Conservation (phyloP, 2,888 invertebrate genomes). For the Eulithis prunata region DNA sequence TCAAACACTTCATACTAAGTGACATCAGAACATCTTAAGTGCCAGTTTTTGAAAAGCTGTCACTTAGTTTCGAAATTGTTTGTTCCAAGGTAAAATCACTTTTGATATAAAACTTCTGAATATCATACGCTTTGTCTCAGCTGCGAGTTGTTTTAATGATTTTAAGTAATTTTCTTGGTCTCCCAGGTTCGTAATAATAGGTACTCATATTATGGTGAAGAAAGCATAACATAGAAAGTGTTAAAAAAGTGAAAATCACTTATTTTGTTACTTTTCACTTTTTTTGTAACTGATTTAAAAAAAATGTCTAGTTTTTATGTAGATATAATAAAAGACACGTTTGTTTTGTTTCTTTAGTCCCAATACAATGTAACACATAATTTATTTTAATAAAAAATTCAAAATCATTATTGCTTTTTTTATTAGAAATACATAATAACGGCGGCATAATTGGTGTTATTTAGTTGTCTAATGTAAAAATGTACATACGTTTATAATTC, state of each 20-base stretch:
- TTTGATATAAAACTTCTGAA: not conserved
- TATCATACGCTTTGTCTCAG: too few species aligned
- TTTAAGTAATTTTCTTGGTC: too few species aligned
- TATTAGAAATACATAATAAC: conserved; percentile 44
- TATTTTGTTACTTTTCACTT: too few species aligned
- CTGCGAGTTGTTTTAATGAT: too few species aligned
- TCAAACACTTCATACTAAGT: not conserved
- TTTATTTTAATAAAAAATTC: conserved; percentile 22
- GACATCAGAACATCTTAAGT: not conserved
- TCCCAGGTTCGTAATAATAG: too few species aligned
- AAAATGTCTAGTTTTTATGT: too few species aligned
- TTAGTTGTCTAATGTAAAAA: conserved; percentile 37
- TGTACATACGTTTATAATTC: conserved; percentile 16
- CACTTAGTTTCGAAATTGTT: not conserved
- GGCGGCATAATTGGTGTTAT: conserved; percentile 58
- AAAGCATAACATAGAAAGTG: too few species aligned
- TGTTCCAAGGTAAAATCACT: not conserved
- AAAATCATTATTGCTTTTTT: conserved; percentile 59
- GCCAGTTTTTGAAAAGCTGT: not conserved
- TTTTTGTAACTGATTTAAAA: too few species aligned
- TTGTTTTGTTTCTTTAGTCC: conserved; percentile 27
- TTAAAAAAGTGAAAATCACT: too few species aligned
- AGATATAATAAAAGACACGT: too few species aligned
- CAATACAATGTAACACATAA: conserved; percentile 21
- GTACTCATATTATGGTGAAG: too few species aligned